A percentile compares a stretch with the other conserved stretches of the same genome.
Evolutionary conservation across 2,888 invertebrate species (phyloP).

Genomic region (Margaritifera margaritifera): DNA sequence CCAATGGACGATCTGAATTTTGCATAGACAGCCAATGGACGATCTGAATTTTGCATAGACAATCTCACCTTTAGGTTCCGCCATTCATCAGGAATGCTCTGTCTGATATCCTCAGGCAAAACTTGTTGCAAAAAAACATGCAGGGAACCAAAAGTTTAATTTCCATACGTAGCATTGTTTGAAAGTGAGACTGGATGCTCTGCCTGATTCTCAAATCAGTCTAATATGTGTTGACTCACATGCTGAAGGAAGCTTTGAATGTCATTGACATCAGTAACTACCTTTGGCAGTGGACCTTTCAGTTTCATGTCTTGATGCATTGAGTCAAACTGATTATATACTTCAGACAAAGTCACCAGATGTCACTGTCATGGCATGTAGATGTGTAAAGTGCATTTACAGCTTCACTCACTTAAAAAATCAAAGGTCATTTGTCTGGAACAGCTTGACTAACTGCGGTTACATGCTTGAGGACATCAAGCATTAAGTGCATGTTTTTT

Average conservation of each 20-base stretch:
- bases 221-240: slow-evolving; percentile 4
- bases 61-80: slow-evolving; percentile 14
- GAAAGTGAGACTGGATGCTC: neutral
- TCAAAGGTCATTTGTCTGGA: too few relatives aligned
- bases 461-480: too few relatives aligned
- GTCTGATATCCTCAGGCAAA: slow-evolving; percentile 2
- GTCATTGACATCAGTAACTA: slow-evolving; percentile 12
- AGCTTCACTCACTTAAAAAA: slow-evolving; percentile 15
- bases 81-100: slow-evolving; percentile 13
- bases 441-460: too few relatives aligned
- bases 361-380: slow-evolving; percentile 20
- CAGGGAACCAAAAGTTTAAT: slow-evolving; percentile 4
- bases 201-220: slow-evolving; percentile 11
- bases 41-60: too few relatives aligned
- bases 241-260: slow-evolving; percentile 8
- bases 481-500: too few relatives aligned
- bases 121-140: slow-evolving; percentile 3
- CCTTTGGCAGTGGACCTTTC: too few relatives aligned
- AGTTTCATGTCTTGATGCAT: too few relatives aligned
- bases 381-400: slow-evolving; percentile 18
- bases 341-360: slow-evolving; percentile 7
- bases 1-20: too few relatives aligned
- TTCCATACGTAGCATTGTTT: slow-evolving; percentile 10
- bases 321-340: slow-evolving; percentile 7
- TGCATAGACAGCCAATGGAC: too few relatives aligned